A percentile compares a stretch with the other conserved stretches of the same genome.
Conservation (phyloP, 2,113 vertebrate species). For the Gnathonemus echidnorhynchus region DNA sequence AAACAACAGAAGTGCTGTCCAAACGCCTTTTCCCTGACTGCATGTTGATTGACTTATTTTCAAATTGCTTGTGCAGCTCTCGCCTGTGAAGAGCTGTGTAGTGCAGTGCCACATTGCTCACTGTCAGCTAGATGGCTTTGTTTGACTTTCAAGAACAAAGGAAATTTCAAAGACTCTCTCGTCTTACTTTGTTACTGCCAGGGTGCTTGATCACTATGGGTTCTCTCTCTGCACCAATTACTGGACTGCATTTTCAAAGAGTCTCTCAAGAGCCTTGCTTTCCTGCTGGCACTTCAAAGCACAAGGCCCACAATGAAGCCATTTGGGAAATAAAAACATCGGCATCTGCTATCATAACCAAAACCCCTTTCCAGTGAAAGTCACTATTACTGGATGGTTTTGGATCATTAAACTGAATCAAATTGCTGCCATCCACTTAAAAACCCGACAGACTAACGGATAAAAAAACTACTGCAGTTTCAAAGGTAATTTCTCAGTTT, state of each 20-base stretch:
- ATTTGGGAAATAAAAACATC: neutral
- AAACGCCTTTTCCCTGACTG: neutral
- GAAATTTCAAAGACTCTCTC: constrained; percentile 21
- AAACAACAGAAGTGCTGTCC: neutral
- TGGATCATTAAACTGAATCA: neutral
- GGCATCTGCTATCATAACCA: neutral
- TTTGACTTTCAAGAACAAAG: constrained; percentile 18
- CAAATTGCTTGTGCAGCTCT: constrained; percentile 5
- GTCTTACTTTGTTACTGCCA: constrained; percentile 7
- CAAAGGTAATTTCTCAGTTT: neutral
- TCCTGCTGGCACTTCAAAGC: constrained; percentile 8
- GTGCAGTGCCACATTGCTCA: constrained; percentile 9
- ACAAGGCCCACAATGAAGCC: neutral
- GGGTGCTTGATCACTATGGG: constrained; percentile 1
- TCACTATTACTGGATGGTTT: neutral
- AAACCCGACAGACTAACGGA: neutral
- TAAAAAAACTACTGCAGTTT: neutral
- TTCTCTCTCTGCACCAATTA: constrained; percentile 16
- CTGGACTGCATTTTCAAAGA: constrained; percentile 16
- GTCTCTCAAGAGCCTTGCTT: constrained; percentile 4
- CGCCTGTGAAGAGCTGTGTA: constrained; percentile 4
- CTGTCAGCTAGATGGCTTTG: constrained; percentile 16
- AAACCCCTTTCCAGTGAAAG: neutral
- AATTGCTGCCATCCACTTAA: neutral
- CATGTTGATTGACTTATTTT: constrained; percentile 12